Evolutionary conservation across 2,797 vertebrate genomes (phyloP).

Genomic region (Labeo calbasu): DNA sequence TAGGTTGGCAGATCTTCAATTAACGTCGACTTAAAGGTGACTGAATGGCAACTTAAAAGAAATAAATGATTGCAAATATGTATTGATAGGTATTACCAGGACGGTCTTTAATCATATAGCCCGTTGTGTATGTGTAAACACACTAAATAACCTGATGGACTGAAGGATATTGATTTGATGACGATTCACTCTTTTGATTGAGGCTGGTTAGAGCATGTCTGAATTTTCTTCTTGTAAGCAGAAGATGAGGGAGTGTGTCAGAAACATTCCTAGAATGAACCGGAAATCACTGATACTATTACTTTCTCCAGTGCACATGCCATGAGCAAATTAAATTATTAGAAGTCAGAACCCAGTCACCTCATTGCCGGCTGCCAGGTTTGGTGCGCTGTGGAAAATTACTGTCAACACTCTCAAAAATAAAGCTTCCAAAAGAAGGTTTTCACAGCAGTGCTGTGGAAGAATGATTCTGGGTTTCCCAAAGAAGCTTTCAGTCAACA

Average conservation of each 20-base stretch:
- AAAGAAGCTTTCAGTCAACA: neutral
- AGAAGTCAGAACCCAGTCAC: neutral
- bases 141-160: conserved; percentile 13
- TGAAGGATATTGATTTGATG: neutral
- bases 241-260: neutral
- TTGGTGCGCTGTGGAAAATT: neutral
- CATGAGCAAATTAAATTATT: neutral
- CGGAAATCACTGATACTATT: conserved; percentile 21
- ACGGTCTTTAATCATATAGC: neutral
- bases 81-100: neutral
- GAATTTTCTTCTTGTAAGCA: neutral
- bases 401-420: neutral
- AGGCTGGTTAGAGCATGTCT: neutral
- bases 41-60: conserved; percentile 16
- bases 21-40: conserved; percentile 5
- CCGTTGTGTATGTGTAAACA: neutral
- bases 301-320: neutral
- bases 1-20: conserved; percentile 16
- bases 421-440: neutral
- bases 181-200: neutral
- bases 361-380: neutral
- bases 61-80: conserved; percentile 13
- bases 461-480: too few species aligned
- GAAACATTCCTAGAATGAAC: conserved; percentile 11
- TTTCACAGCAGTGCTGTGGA: too few species aligned